A percentile compares a stretch with the other conserved stretches of the same genome.
These are phyloP conservation scores for Falco rusticolus DNA, from an alignment of 2,797 vertebrate genomes.

Conservation along the genomic window DNA sequence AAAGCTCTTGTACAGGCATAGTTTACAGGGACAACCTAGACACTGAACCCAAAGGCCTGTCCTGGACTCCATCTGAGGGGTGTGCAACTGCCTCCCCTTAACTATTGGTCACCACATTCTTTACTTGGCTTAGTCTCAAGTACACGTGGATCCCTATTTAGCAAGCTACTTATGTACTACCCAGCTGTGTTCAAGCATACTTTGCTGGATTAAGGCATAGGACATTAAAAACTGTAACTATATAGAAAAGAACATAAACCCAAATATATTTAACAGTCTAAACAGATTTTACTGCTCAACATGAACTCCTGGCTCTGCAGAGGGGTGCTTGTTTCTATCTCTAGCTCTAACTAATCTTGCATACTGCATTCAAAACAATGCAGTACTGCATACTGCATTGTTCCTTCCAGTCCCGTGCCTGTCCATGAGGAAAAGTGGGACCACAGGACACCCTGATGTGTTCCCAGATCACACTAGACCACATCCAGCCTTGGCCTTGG, in stretches of 20 bases:
- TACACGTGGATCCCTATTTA: neutral
- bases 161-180: neutral
- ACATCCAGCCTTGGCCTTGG: neutral
- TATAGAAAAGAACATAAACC: neutral
- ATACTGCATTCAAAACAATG: neutral
- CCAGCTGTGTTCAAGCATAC: neutral
- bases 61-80: neutral
- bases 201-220: neutral
- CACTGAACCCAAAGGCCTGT: neutral
- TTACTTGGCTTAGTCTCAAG: neutral
- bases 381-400: too few relatives aligned
- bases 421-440: neutral
- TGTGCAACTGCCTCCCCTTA: neutral
- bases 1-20: neutral
- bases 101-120: neutral
- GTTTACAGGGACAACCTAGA: neutral
- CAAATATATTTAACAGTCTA: neutral
- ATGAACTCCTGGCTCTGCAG: neutral
- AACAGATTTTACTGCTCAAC: neutral
- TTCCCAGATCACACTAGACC: neutral
- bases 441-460: neutral
- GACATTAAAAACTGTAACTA: neutral
- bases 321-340: neutral
- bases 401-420: neutral
- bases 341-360: neutral